phyloP scores from a whole-genome alignment of 1,140 invertebrate genomes.

The Atta colombica region DNA sequence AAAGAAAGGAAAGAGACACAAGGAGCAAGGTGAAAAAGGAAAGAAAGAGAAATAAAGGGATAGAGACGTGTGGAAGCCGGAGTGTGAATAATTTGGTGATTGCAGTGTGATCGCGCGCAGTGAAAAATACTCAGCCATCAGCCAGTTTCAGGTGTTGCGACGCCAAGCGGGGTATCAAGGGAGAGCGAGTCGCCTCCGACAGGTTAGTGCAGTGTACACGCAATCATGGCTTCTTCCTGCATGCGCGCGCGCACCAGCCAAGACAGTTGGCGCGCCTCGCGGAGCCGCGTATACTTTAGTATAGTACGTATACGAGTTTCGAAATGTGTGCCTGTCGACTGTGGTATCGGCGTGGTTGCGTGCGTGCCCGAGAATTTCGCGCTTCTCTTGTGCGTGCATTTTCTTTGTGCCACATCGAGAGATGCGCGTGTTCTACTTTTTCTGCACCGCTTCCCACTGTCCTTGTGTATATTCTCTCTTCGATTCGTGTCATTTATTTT shows the following conservation, averaged over 20 bases:
- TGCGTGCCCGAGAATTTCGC: conserved; percentile 35
- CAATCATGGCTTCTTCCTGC: conserved; percentile 63
- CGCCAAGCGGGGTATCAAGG: conserved; percentile 43
- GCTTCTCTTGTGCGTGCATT: conserved; percentile 17
- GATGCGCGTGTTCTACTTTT: conserved; percentile 10
- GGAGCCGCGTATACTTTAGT: conserved; percentile 36
- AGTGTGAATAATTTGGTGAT: conserved; percentile 71
- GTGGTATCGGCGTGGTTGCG: not conserved
- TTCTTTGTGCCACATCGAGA: conserved; percentile 32
- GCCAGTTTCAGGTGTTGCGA: not conserved
- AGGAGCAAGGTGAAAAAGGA: not conserved
- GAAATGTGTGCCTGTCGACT: not conserved
- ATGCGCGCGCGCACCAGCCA: conserved; percentile 65
- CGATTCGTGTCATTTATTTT: not conserved
- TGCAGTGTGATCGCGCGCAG: conserved; percentile 64
- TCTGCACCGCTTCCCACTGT: not conserved
- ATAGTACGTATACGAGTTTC: not conserved
- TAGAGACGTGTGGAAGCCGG: conserved; percentile 3
- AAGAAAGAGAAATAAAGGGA: not conserved
- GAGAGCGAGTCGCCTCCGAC: conserved; percentile 77
- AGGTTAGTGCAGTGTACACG: conserved; percentile 76
- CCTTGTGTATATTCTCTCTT: not conserved
- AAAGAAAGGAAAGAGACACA: not conserved
- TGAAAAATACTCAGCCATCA: conserved; percentile 65
- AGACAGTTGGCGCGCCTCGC: conserved; percentile 65